Percentiles rank a stretch among this genome's conserved stretches.
phyloP scores from a whole-genome alignment of 2,888 invertebrate species.

The Coenonympha glycerion region DNA sequence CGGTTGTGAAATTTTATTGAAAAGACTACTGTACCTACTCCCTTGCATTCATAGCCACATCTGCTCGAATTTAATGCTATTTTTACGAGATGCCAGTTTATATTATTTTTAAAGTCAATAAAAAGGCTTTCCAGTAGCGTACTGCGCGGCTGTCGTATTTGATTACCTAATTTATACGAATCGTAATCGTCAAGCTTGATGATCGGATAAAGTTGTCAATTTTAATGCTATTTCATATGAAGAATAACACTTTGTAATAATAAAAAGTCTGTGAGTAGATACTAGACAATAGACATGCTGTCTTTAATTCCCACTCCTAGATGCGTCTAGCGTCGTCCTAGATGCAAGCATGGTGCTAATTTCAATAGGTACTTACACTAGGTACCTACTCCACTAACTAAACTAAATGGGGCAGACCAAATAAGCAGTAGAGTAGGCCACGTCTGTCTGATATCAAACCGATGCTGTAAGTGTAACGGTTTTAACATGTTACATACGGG shows the following conservation, averaged over 20 bases:
- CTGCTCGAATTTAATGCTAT: conserved; percentile 13
- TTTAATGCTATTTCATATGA: not conserved
- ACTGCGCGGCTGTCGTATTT: not conserved
- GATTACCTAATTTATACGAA: conserved; percentile 5
- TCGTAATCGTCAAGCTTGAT: not conserved
- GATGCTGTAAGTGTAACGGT: conserved; percentile 15
- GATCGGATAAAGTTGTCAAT: conserved; percentile 4
- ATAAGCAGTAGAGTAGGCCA: not conserved
- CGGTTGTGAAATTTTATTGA: conserved; percentile 12
- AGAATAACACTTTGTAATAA: not conserved
- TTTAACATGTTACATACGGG: conserved; percentile 15
- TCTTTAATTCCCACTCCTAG: not conserved
- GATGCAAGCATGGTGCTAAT: no score
- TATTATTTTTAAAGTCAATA: conserved; percentile 16
- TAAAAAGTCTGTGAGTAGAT: not conserved
- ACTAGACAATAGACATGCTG: not conserved
- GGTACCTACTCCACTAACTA: not conserved
- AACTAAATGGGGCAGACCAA: not conserved
- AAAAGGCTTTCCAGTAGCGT: conserved; percentile 9
- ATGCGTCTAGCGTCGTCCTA: no score
- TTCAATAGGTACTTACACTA: not conserved
- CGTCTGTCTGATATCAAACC: conserved; percentile 13
- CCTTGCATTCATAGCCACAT: conserved; percentile 12
- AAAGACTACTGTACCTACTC: conserved; percentile 8
- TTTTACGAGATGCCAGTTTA: conserved; percentile 14